Conservation (phyloP, 2,113 vertebrate genomes). For the Nesogale talazaci region DNA sequence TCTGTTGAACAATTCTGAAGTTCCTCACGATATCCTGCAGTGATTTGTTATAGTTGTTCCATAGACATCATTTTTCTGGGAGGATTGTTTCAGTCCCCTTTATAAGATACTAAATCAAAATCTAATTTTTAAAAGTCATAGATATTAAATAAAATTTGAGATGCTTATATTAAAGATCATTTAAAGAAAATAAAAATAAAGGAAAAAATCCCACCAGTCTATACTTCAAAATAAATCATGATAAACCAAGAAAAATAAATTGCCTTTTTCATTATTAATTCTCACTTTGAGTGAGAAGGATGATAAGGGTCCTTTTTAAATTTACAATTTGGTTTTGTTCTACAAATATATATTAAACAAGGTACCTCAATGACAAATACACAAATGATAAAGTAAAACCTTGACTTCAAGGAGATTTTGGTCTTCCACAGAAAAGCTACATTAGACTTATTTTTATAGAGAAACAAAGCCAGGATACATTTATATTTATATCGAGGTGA, state of each 20-base stretch:
- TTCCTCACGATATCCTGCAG: not conserved
- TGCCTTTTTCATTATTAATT: not conserved
- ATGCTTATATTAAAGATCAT: not conserved
- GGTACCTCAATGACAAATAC: no score
- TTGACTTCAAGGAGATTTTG: no score
- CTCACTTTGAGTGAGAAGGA: not conserved
- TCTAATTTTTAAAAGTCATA: not conserved
- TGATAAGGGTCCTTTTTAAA: not conserved
- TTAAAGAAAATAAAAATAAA: constrained; percentile 33
- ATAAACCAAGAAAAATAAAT: not conserved
- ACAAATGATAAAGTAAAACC: no score
- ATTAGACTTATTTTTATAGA: no score
- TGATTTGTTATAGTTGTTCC: not conserved
- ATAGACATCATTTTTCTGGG: not conserved
- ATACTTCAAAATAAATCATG: constrained; percentile 7
- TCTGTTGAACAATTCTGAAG: not conserved
- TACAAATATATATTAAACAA: no score
- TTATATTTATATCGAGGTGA: no score
- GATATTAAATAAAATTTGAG: not conserved
- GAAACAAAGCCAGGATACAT: no score
- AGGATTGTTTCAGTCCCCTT: not conserved
- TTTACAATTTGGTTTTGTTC: not conserved
- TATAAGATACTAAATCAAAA: no score
- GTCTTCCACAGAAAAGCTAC: no score
- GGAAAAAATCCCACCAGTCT: not conserved